Evolutionary conservation across 2,888 invertebrate species (phyloP).

Genomic region (Molorchus minor): DNA sequence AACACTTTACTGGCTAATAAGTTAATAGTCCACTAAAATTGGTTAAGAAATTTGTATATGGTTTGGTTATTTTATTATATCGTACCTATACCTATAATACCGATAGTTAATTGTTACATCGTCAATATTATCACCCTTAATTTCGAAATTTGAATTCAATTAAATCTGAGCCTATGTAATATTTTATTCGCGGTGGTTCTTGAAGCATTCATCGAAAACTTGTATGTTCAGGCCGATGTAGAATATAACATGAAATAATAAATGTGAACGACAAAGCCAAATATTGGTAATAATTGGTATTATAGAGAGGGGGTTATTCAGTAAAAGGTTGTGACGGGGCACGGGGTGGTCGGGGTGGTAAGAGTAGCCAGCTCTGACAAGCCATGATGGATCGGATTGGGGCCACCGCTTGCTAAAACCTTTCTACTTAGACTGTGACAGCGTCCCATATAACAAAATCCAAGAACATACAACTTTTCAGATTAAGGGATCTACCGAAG

Average conservation of each 20-base stretch:
- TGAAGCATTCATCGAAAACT: no score
- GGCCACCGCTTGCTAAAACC: conserved; percentile 61
- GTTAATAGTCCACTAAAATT: no score
- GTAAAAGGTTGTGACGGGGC: conserved; percentile 51
- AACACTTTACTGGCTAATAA: no score
- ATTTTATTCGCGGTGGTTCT: no score
- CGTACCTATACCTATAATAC: no score
- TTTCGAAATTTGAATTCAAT: no score
- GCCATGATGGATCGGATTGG: conserved; percentile 65
- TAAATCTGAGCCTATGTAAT: no score
- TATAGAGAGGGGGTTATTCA: conserved; percentile 55
- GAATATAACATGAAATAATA: conserved; percentile 39
- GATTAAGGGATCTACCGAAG: conserved; percentile 39
- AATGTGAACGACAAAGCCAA: conserved; percentile 45
- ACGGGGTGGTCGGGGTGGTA: conserved; percentile 58
- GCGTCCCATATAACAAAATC: conserved; percentile 44
- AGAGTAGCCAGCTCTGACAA: conserved; percentile 65
- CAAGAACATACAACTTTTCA: conserved; percentile 41
- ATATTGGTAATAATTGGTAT: conserved; percentile 54
- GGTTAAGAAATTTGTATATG: no score
- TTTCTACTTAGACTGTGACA: conserved; percentile 60
- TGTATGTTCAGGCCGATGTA: no score
- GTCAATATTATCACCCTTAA: no score
- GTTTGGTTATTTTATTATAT: no score
- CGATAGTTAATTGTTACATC: no score